Conservation (phyloP, 2,888 invertebrate species). For the Aradus depressus region DNA sequence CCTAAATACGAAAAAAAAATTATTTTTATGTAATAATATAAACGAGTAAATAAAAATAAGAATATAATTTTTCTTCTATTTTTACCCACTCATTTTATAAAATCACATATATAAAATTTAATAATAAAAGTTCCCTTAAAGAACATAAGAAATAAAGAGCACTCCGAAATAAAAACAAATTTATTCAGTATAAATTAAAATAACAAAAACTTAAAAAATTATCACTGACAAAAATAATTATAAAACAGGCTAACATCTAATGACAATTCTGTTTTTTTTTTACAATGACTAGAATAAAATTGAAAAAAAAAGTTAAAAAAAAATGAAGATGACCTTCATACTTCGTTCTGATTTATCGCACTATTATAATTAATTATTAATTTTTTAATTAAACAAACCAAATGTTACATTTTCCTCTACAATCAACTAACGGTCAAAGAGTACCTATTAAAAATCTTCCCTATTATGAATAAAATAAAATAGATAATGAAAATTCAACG, state of each 20-base stretch:
- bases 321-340: too few species aligned
- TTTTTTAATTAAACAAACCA: too few species aligned
- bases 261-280: background rate
- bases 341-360: too few species aligned
- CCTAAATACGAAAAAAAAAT: slow-evolving; percentile 3
- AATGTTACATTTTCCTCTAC: too few species aligned
- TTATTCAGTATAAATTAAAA: slow-evolving; percentile 1
- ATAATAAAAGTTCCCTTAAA: background rate
- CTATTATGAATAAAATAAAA: too few species aligned
- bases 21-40: background rate
- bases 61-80: background rate
- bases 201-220: too few species aligned
- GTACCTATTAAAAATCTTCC: too few species aligned
- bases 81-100: background rate
- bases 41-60: background rate
- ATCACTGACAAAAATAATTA: background rate
- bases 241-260: background rate
- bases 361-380: too few species aligned
- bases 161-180: background rate
- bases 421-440: too few species aligned
- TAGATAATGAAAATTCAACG: too few species aligned
- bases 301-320: too few species aligned
- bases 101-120: background rate
- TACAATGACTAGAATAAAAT: background rate
- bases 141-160: background rate